phyloP scores from a whole-genome alignment of 2,888 invertebrate genomes.

The Ochropacha duplaris region DNA sequence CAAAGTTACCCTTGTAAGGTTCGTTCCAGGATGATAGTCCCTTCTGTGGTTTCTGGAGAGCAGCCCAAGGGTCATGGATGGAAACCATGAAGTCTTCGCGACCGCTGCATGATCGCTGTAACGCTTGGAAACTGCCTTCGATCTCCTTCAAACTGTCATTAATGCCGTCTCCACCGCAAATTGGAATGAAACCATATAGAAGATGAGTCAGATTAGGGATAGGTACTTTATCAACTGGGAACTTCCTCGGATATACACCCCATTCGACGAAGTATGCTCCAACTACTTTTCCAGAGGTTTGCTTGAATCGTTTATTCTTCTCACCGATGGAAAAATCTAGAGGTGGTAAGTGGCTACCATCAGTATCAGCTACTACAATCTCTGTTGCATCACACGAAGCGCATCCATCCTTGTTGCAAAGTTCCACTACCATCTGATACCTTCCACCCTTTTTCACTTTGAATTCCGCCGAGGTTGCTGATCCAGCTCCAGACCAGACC shows the following conservation, averaged over 20 bases:
- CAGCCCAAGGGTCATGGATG: conserved; percentile 79
- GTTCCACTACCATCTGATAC: conserved; percentile 71
- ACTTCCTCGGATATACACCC: conserved; percentile 77
- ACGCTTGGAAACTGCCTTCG: conserved; percentile 76
- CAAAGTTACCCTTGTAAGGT: conserved; percentile 78
- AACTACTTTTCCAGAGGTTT: conserved; percentile 75
- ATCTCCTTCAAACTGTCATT: conserved; percentile 80
- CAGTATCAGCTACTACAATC: conserved; percentile 74
- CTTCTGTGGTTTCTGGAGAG: conserved; percentile 75
- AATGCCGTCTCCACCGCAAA: conserved; percentile 77
- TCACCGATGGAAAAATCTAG: conserved; percentile 66
- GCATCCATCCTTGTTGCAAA: conserved; percentile 74
- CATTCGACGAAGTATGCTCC: conserved; percentile 78
- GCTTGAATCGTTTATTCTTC: conserved; percentile 74
- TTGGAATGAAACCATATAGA: conserved; percentile 75
- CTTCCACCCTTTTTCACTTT: conserved; percentile 74
- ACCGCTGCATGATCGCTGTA: conserved; percentile 75
- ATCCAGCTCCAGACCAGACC: conserved; percentile 63
- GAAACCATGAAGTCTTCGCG: conserved; percentile 77
- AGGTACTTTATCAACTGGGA: conserved; percentile 71
- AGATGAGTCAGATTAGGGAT: conserved; percentile 75
- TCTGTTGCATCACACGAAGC: conserved; percentile 68
- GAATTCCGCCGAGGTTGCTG: conserved; percentile 66
- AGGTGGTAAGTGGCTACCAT: conserved; percentile 76
- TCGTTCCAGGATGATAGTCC: conserved; percentile 76